Percentiles rank a stretch among this genome's conserved stretches.
phyloP scores from a whole-genome alignment of 1,140 invertebrate genomes.

The Drosophila kikkawai region DNA sequence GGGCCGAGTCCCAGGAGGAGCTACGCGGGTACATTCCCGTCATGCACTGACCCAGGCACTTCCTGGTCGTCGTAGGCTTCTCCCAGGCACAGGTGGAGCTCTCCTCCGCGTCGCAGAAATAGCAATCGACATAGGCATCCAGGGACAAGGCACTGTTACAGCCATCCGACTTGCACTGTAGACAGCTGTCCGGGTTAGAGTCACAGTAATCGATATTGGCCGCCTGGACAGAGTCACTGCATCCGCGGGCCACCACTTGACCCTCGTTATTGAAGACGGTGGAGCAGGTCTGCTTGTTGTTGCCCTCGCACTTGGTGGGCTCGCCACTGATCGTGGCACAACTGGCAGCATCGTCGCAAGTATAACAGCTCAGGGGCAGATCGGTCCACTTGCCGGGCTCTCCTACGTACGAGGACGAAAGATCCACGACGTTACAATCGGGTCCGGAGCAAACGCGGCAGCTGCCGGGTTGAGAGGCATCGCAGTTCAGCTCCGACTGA shows the following conservation, averaged over 20 bases:
- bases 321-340: conserved; percentile 20
- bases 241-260: conserved; percentile 62
- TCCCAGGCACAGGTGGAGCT: conserved; percentile 47
- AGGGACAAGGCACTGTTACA: conserved; percentile 65
- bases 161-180: conserved; percentile 71
- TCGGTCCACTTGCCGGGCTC: conserved; percentile 76
- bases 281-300: conserved; percentile 71
- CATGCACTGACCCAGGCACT: conserved; percentile 73
- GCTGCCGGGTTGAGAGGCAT: conserved; percentile 40
- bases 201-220: conserved; percentile 62
- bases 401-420: conserved; percentile 57
- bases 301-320: conserved; percentile 54
- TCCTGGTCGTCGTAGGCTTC: conserved; percentile 44
- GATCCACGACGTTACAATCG: conserved; percentile 63
- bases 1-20: conserved; percentile 58
- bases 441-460: conserved; percentile 57
- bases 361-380: conserved; percentile 63
- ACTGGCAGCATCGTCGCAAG: conserved; percentile 40
- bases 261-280: conserved; percentile 62
- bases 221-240: conserved; percentile 58
- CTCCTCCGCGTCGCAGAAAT: conserved; percentile 66
- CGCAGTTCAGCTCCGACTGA: conserved; percentile 65
- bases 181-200: conserved; percentile 49
- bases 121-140: conserved; percentile 63
- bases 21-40: conserved; percentile 75